Evolutionary conservation across 2,113 vertebrate species (phyloP), one percentile per base, ranked within the genome.

Genomic region (Jaculus jaculus): DNA sequence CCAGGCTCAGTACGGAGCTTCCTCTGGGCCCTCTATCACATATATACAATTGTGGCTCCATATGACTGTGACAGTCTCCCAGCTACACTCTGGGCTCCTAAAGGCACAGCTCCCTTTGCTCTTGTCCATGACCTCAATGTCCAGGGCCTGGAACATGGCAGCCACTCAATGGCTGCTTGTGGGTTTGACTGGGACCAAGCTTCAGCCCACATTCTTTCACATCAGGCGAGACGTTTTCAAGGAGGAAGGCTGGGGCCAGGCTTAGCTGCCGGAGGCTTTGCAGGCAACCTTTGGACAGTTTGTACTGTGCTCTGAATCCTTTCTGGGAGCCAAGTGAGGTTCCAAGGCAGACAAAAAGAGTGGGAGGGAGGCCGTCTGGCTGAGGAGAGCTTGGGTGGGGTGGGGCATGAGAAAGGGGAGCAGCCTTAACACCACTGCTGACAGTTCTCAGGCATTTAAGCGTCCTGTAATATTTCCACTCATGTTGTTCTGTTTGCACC

Each of bases 241-340:
- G 92, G 61, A 97, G 72, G 90, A 96, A 96, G 81, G 84, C 51
- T 90, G 84, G 87, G 66, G 87, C 87, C 73, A 39, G 42, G 47
- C 82, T 77, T 20, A 65, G 91, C 63, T 2, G 78, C 85, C 37
- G 3, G 73, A 84, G 93, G 80, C 87, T 91, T 94, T 96, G 96
- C 90, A 96, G 90, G 37, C 79, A 92, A 92, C 91, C 47, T 89
- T 87, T 82, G 93, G 84, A 89, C 77, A 77, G 34, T 87, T 26
- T 84, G 87, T 96, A 72, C 95, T 88, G 71, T 47, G 80, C 89
- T 96, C 42, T 21, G 60, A 89, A 84, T 71, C 66, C 92, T 91
- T 87, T 94, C 90, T 81, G 81, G 81, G 69, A 95, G 81, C 63
- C 69, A 91, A 66, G 71, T 1, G 90, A 96, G 92, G 94, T 93